A percentile compares a stretch with the other conserved stretches of the same genome.
phyloP scores from a whole-genome alignment of 2,797 vertebrate species.

The Aselliscus stoliczkanus region DNA sequence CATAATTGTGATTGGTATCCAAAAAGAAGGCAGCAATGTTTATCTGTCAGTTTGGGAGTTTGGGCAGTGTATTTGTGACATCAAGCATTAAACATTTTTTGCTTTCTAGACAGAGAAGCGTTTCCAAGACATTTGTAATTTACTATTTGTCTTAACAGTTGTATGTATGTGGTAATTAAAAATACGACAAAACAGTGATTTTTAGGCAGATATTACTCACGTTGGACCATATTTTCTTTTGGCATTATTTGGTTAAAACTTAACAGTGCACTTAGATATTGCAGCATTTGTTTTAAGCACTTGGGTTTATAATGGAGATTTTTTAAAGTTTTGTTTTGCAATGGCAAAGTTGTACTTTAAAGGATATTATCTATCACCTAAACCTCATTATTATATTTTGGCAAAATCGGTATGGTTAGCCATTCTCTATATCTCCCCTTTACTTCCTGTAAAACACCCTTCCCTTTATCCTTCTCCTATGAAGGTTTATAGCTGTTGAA shows the following conservation, averaged over 20 bases:
- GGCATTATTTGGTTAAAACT: conserved; percentile 22
- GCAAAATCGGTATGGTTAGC: not conserved
- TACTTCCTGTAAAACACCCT: not conserved
- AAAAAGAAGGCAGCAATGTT: conserved; percentile 4
- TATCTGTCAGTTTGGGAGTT: not conserved
- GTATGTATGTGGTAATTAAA: not conserved
- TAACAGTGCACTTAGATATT: conserved; percentile 10
- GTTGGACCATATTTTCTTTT: conserved; percentile 18
- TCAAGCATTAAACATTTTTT: not conserved
- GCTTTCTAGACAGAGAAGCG: not conserved
- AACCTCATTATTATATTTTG: conserved; percentile 2
- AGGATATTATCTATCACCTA: not conserved
- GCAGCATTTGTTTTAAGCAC: conserved; percentile 12
- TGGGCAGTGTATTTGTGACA: conserved; percentile 3
- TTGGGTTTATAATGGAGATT: not conserved
- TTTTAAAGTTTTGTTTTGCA: conserved; percentile 4
- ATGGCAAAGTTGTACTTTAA: conserved; percentile 1
- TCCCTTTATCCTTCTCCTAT: not conserved
- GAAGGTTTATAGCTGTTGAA: not conserved
- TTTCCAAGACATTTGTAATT: not conserved
- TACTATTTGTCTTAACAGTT: conserved; percentile 2
- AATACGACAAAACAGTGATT: not conserved
- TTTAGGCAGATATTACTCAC: conserved; percentile 31
- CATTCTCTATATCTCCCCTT: not conserved
- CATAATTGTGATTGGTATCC: not conserved